Evolutionary conservation across 2,797 vertebrate species (phyloP).

Genomic region (Micropoecilia bifurca): DNA sequence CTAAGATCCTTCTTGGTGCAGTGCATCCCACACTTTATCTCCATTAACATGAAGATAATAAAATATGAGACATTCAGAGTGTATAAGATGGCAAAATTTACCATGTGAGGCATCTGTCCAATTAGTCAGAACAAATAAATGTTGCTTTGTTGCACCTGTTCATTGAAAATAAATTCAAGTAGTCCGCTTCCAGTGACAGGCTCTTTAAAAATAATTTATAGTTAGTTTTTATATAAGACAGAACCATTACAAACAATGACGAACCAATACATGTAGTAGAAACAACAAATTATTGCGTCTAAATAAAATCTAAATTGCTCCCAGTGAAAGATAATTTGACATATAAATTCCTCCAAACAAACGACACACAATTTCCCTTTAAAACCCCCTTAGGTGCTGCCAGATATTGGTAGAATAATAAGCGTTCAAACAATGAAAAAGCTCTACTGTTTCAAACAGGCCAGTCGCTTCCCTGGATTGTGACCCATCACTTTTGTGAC

Average conservation of each 20-base stretch:
- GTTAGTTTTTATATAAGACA: not conserved
- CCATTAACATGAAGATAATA: not conserved
- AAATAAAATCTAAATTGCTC: not conserved
- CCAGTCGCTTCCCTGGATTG: constrained; percentile 21
- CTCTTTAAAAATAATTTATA: not conserved
- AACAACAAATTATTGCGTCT: not conserved
- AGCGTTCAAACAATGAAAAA: constrained; percentile 26
- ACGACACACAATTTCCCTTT: not conserved
- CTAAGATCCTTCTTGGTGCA: not conserved
- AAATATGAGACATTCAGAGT: not conserved
- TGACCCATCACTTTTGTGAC: constrained; percentile 40
- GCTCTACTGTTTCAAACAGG: constrained; percentile 20
- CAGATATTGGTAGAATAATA: constrained; percentile 18
- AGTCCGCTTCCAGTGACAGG: not conserved
- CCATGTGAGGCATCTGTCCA: not conserved
- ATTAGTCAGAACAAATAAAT: not conserved
- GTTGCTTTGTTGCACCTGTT: not conserved
- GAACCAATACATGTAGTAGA: not conserved
- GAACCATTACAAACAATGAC: not conserved
- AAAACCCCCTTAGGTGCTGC: not conserved
- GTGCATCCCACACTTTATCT: not conserved
- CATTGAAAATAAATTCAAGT: not conserved
- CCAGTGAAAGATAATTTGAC: constrained; percentile 3
- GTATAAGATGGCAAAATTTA: not conserved
- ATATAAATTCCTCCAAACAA: constrained; percentile 21